Base-by-base conservation (phyloP, 2,888 invertebrate species). In the Digitonthophagus gazella region DNA sequence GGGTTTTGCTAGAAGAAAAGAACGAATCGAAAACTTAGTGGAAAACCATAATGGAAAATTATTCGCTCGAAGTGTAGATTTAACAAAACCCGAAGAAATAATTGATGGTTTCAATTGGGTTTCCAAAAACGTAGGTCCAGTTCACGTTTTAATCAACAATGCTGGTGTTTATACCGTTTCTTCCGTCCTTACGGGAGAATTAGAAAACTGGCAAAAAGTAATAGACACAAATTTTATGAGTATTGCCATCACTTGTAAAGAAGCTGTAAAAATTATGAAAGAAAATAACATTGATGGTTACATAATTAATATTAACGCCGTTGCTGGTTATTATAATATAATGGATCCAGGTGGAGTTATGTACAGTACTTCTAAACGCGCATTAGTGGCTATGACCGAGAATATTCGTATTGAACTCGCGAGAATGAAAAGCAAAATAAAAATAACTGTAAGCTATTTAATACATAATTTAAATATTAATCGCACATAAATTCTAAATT, bases 261-360 rank as follows among this genome's bases (percentile, higher is more conserved):
- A 67, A 56, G 67, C 67, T 2, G 61, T 70, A 3, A 15, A 20
- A 15, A 67, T 65, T 16, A 70, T 70, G 70, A 11, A 56, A 61
- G n/a, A 18, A 2, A 28, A 67, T 15, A 57, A 16, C 20, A 67
- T 69, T 16, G 55, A n/a, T 2, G 69, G 70, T 2, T 63, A 65
- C 20, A 67, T 70, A 8, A 61, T 70, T 15, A 67, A 67, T 55
- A 67, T 69, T 1, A 67, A 64, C 20, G 67, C 67, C 54, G 11
- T 67, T 1, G 56, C 18, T 0, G 69, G 69, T 0, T 64, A 67
- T 15, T 20, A 58, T 28, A 16, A 63, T 2, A 8, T 69, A 8
- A 15, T 58, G 15, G 2, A 8, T 0, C 64, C 64, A 14, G 22
- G 3, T 8, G 3, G 15, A 20, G 15, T 15, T 28, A 14, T 64